Base-by-base conservation (phyloP, 2,888 invertebrate genomes). In the Corbicula japonica region DNA sequence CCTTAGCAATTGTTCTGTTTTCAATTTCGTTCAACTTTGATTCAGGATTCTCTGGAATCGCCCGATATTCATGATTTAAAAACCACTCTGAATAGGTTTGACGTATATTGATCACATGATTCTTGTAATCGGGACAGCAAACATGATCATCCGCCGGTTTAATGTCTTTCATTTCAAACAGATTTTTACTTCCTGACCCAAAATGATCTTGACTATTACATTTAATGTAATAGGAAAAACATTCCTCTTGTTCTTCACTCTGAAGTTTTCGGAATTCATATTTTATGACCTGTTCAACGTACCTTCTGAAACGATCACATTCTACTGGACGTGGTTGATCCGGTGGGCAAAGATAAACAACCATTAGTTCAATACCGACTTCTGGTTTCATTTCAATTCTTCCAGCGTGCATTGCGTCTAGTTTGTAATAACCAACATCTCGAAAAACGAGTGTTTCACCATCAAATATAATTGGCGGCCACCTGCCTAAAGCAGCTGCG, bases 361-460 rank as follows among this genome's bases (percentile, higher is more conserved):
- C 65, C n/a, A 32, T 23, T n/a, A 65, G 23, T 65, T 65, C 65
- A n/a, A 65, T 50, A 28, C 32, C 15, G 18, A 52, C 35, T 1
- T 30, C 6, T 26, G 30, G 23, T 15, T 4, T 23, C 52, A 35
- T 34, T 52, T 61, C 56, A 1, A 69, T 56, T n/a, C 62, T 63
- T 23, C 69, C 76, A 23, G 58, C 48, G 65, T 76, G 76, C 6
- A 63, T 34, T 18, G n/a, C 46, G 32, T 76, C 56, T 8, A 76
- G 50, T 58, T 54, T 28, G 35, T 63, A 62, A 15, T 32, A 41
- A 41, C 76, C 52, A 8, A 32, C 21, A 21, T 63, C 32, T 26
- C 48, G 34, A 34, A 44, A 76, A 6, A 76, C 10, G 23, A 70
- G 32, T n/a, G 32, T 21, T n/a, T 12, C 50, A 0, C 41, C 63